Conservation (phyloP, 92 coral and sea anemone genomes). For the Zoanthus gigantus region DNA sequence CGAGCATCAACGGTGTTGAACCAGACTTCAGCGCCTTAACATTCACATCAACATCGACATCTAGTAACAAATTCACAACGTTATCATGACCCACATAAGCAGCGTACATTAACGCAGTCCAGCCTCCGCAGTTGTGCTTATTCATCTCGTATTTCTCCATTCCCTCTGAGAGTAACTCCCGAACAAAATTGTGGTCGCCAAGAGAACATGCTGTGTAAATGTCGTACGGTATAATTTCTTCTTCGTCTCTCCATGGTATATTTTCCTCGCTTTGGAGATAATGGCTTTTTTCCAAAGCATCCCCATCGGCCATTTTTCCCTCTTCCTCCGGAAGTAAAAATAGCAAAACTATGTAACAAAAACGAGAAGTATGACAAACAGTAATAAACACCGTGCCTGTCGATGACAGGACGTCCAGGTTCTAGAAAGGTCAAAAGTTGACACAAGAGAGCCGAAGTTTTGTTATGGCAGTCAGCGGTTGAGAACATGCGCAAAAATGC, state of each 20-base stretch:
- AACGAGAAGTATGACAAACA: conserved; percentile 3
- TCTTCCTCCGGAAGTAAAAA: conserved; percentile 28
- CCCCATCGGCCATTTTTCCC: conserved; percentile 29
- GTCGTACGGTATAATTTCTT: conserved; percentile 76
- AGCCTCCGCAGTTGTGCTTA: conserved; percentile 77
- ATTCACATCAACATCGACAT: conserved; percentile 72
- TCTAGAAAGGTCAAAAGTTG: not conserved
- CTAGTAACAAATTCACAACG: conserved; percentile 78
- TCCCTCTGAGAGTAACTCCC: conserved; percentile 67
- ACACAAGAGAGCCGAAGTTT: not conserved
- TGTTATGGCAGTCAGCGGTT: conserved; percentile 47
- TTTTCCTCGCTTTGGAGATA: conserved; percentile 41
- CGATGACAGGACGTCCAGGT: not conserved
- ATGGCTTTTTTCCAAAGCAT: conserved; percentile 54
- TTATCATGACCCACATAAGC: conserved; percentile 89
- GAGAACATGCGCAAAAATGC: not conserved
- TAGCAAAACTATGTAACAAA: conserved; percentile 38
- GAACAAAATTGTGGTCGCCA: conserved; percentile 77
- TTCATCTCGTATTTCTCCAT: conserved; percentile 61
- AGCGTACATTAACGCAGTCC: conserved; percentile 97
- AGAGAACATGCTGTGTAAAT: conserved; percentile 87
- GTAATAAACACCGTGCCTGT: not conserved
- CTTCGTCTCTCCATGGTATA: conserved; percentile 82
- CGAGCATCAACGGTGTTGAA: conserved; percentile 86
- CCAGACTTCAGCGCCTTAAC: conserved; percentile 61